These are phyloP conservation scores for Sinocyclocheilus anshuiensis DNA, from an alignment of 2,113 vertebrate species.

Conservation along the genomic window DNA sequence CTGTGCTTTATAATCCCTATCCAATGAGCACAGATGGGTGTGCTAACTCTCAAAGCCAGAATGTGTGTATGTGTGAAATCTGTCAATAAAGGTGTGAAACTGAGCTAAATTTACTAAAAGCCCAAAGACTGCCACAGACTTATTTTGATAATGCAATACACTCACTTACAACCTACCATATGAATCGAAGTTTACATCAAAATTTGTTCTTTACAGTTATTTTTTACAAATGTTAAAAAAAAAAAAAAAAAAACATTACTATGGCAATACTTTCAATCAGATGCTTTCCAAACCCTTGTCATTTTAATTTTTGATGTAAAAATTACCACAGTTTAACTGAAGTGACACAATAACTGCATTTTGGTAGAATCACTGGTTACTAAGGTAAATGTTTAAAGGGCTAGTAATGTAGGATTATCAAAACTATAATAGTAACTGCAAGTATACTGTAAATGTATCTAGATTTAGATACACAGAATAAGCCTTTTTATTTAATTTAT, in stretches of 20 bases:
- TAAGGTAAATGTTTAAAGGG: neutral
- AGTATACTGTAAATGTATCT: neutral
- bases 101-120: conserved; percentile 45
- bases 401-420: neutral
- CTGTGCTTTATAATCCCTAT: neutral
- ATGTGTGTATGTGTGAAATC: conserved; percentile 43
- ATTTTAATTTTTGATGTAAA: neutral
- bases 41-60: conserved; percentile 41
- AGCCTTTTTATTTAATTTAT: neutral
- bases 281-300: neutral
- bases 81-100: conserved; percentile 49
- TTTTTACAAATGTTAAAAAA: neutral
- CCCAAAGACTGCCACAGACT: conserved; percentile 4
- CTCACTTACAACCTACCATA: conserved; percentile 3
- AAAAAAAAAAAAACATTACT: too few species aligned
- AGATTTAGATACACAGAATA: neutral
- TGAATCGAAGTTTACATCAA: neutral
- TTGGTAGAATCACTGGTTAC: neutral
- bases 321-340: neutral
- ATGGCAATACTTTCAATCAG: neutral
- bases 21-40: conserved; percentile 32
- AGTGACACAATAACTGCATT: neutral
- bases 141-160: conserved; percentile 27
- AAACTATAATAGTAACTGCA: neutral
- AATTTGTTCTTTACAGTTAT: neutral